A percentile compares a stretch with the other conserved stretches of the same genome.
These are phyloP conservation scores for Drosophila phalerata DNA, from an alignment of 2,888 invertebrate genomes.

Conservation along the genomic window DNA sequence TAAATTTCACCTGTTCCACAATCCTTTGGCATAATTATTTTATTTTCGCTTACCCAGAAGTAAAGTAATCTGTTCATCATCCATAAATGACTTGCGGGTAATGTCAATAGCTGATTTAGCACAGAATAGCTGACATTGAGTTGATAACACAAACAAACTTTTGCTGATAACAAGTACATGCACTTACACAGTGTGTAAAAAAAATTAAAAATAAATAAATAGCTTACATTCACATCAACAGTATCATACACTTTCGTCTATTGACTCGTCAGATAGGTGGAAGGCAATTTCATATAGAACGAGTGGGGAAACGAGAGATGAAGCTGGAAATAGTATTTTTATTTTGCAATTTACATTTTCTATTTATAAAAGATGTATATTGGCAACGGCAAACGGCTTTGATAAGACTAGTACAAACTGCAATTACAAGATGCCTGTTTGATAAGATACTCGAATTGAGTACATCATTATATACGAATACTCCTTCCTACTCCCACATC, in stretches of 20 bases:
- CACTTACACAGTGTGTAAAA: conserved; percentile 14
- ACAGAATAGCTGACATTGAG: conserved; percentile 45
- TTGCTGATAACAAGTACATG: conserved; percentile 48
- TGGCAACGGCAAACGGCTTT: conserved; percentile 22
- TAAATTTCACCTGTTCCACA: background rate
- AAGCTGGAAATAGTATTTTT: conserved; percentile 14
- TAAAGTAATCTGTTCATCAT: conserved; percentile 5
- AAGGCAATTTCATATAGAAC: conserved; percentile 25
- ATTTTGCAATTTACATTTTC: conserved; percentile 40
- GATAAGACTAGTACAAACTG: conserved; percentile 45
- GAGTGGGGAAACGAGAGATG: background rate
- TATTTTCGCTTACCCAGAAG: background rate
- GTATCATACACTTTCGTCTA: conserved; percentile 4
- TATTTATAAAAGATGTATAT: conserved; percentile 64
- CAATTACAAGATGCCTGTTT: conserved; percentile 9
- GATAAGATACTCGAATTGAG: conserved; percentile 21
- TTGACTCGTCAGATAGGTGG: conserved; percentile 14
- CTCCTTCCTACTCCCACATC: background rate
- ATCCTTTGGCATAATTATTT: background rate
- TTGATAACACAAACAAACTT: conserved; percentile 41
- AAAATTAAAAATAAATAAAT: conserved; percentile 1
- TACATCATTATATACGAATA: background rate
- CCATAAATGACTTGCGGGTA: conserved; percentile 23
- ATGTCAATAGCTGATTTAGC: conserved; percentile 37
- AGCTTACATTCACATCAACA: conserved; percentile 1